A percentile compares a stretch with the other conserved stretches of the same genome.
phyloP scores from a whole-genome alignment of 2,797 vertebrate species.

The Sarcophilus harrisii region DNA sequence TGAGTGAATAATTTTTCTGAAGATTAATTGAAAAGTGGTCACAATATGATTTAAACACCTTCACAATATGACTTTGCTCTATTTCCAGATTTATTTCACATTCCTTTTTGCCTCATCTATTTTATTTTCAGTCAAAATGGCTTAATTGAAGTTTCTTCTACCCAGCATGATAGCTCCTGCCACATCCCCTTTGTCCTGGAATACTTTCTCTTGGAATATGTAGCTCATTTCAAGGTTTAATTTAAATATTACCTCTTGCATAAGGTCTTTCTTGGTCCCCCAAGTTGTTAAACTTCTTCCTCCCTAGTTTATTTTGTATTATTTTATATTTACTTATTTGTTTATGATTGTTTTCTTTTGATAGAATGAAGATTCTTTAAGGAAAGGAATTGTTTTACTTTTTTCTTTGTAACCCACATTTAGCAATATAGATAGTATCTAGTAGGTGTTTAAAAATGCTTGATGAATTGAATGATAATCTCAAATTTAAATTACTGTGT shows the following conservation, averaged over 20 bases:
- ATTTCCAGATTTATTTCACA: background rate
- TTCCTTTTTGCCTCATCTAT: background rate
- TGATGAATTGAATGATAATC: background rate
- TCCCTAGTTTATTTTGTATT: background rate
- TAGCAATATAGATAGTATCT: background rate
- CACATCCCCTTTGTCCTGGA: background rate
- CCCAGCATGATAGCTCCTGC: background rate
- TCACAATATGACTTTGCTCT: background rate
- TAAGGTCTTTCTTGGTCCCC: background rate
- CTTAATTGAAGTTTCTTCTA: background rate
- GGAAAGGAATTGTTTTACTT: background rate
- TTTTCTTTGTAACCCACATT: background rate
- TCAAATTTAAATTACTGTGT: background rate
- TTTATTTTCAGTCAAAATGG: background rate
- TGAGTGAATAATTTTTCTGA: slow-evolving; percentile 16
- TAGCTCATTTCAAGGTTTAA: background rate
- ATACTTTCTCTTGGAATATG: background rate
- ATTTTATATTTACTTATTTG: background rate
- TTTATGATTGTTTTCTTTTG: background rate
- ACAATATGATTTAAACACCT: background rate
- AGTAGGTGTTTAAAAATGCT: background rate
- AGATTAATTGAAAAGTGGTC: slow-evolving; percentile 12
- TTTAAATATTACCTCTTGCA: background rate
- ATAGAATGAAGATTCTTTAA: background rate
- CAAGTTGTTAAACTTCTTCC: background rate